Evolutionary conservation across 92 coral and sea anemone species (phyloP).

Genomic region (Actinostola sp.): DNA sequence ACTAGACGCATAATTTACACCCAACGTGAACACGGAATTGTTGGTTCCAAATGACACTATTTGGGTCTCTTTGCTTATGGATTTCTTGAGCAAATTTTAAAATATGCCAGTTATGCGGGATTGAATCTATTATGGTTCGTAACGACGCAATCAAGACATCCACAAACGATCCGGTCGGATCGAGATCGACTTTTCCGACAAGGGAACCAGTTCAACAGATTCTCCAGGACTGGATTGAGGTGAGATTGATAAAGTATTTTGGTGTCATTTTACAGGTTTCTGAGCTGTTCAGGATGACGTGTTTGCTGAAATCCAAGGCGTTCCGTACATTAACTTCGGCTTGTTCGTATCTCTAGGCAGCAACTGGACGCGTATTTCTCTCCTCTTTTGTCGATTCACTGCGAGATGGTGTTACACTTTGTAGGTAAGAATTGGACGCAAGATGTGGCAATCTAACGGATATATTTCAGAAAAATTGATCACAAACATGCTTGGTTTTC

Average conservation of each 20-base stretch:
- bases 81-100: slow-evolving; percentile 3
- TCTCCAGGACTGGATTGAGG: slow-evolving; percentile 85
- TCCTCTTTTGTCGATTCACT: slow-evolving; percentile 65
- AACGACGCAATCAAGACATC: slow-evolving; percentile 19
- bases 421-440: slow-evolving; percentile 48
- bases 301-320: slow-evolving; percentile 21
- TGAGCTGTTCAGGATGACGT: slow-evolving; percentile 32
- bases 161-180: slow-evolving; percentile 30
- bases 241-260: slow-evolving; percentile 27
- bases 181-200: slow-evolving; percentile 36
- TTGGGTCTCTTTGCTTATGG: slow-evolving; percentile 3
- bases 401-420: slow-evolving; percentile 59
- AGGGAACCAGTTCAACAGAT: slow-evolving; percentile 62
- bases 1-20: neutral
- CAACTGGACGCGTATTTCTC: slow-evolving; percentile 53
- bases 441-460: neutral
- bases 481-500: slow-evolving; percentile 23
- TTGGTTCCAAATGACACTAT: neutral
- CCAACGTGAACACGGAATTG: neutral
- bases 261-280: slow-evolving; percentile 66
- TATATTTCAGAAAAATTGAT: slow-evolving; percentile 2
- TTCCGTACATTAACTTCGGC: slow-evolving; percentile 33
- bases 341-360: slow-evolving; percentile 53
- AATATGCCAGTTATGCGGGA: slow-evolving; percentile 29
- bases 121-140: slow-evolving; percentile 33